Percentiles rank a stretch among this genome's conserved stretches.
phyloP scores from a whole-genome alignment of 2,888 invertebrate genomes.

The Actias luna region DNA sequence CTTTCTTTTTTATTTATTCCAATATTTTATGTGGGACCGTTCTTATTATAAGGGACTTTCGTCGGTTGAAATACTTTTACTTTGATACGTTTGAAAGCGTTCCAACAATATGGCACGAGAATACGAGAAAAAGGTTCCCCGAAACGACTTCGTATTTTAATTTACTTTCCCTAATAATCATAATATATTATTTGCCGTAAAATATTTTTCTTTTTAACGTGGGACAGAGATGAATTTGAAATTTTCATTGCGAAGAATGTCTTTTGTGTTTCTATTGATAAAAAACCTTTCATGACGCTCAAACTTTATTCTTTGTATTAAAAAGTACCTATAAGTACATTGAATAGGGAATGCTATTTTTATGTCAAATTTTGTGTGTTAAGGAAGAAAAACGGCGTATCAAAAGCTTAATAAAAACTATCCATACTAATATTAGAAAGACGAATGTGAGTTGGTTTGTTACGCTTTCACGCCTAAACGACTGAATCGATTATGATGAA shows the following conservation, averaged over 20 bases:
- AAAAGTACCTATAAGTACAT: no score
- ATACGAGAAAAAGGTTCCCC: not conserved
- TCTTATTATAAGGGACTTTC: not conserved
- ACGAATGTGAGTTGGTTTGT: no score
- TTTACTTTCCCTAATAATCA: not conserved
- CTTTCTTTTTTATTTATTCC: not conserved
- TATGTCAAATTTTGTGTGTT: no score
- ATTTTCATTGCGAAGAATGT: not conserved
- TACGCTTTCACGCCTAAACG: no score
- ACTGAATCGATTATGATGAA: no score
- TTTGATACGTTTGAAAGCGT: slow-evolving; percentile 14
- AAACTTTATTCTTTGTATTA: no score
- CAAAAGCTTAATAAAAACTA: no score
- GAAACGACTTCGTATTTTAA: not conserved
- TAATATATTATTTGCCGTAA: no score
- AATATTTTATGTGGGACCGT: not conserved
- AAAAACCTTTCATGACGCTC: not conserved
- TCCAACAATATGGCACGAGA: slow-evolving; percentile 11
- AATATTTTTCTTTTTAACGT: not conserved
- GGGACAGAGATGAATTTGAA: not conserved
- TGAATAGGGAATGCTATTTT: no score
- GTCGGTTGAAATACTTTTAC: not conserved
- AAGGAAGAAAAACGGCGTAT: no score
- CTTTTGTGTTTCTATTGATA: not conserved
- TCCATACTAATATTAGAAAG: no score